Conservation (phyloP, 35 echinoderm and acorn worm species). For the Lytechinus variegatus region DNA sequence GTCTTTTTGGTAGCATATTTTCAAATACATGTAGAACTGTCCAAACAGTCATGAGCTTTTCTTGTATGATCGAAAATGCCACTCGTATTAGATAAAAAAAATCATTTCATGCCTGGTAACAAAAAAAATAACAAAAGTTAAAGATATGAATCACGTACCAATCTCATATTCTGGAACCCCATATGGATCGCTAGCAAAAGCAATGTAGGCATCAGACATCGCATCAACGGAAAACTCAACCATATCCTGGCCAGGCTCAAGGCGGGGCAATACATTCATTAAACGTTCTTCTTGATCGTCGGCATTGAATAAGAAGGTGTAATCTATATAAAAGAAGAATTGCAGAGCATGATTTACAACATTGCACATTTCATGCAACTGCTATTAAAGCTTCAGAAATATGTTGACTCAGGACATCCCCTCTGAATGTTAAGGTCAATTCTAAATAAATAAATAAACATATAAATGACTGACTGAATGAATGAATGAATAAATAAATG, state of each 20-base stretch:
- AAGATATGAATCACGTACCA: background rate
- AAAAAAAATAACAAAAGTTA: too few species aligned
- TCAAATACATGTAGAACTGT: too few species aligned
- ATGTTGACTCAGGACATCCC: background rate
- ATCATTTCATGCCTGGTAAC: too few species aligned
- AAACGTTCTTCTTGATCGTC: background rate
- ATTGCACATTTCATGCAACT: background rate
- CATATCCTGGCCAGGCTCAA: background rate
- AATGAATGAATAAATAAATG: too few species aligned
- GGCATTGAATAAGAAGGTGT: background rate
- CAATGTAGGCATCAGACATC: background rate
- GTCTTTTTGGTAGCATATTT: too few species aligned
- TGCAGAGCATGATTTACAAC: background rate
- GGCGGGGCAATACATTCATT: background rate
- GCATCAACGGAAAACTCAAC: background rate
- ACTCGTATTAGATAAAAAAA: too few species aligned
- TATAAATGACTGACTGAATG: too few species aligned
- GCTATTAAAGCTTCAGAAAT: background rate
- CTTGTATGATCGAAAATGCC: too few species aligned
- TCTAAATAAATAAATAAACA: too few species aligned
- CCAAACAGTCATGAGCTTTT: too few species aligned
- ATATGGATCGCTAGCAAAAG: background rate
- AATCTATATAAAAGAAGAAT: background rate
- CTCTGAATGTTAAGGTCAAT: too few species aligned
- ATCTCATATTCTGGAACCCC: slow-evolving; percentile 30